Evolutionary conservation across 2,888 invertebrate species (phyloP), one percentile per base, ranked within the genome.

Genomic region (Caenorhabditis afra): DNA sequence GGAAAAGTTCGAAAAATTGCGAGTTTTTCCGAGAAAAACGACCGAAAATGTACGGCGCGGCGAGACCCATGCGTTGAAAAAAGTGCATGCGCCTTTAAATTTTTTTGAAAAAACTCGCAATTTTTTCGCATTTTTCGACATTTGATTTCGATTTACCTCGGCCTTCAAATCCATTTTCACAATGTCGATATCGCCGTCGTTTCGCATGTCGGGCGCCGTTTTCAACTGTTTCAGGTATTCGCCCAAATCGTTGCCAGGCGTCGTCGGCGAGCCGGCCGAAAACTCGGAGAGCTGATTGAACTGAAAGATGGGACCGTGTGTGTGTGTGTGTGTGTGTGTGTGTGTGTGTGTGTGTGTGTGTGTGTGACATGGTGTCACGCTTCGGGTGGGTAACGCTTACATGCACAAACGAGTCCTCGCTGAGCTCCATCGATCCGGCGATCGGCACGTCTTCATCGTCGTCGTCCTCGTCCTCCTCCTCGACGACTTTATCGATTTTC

Each of bases 321-420:
- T 29, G 3, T 29, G 3, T 29, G 29, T 29, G 4, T 29, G n/a
- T 29, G 29, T 29, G 29, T 5, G 4, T 29, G 29, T 5, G 7
- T 5, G 29, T 29, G 29, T 29, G 29, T 29, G 4, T 29, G n/a
- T 29, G 29, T 29, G 29, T 5, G 4, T 29, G 29, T 5, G 7
- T 5, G 29, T 29, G 29, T 29, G 29, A n/a, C n/a, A 29, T 18
- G 23, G 49, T 29, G 29, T 81, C 11, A 8, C 7, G 37, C 37
- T 37, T 11, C 37, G 5, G 7, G 37, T 5, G 37, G 37, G 11
- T 5, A 5, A 11, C 11, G 11, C 66, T 73, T 23, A 85, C 85
- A 59, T 85, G 82, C 4, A 85, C 85, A 74, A 82, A 85, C 16
- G 84, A 84, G 58, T 84, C 84, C 52, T 85, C 84, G 45, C 85